Conservation (phyloP, 1,140 invertebrate species). For the Pseudomyrmex dendroicus region DNA sequence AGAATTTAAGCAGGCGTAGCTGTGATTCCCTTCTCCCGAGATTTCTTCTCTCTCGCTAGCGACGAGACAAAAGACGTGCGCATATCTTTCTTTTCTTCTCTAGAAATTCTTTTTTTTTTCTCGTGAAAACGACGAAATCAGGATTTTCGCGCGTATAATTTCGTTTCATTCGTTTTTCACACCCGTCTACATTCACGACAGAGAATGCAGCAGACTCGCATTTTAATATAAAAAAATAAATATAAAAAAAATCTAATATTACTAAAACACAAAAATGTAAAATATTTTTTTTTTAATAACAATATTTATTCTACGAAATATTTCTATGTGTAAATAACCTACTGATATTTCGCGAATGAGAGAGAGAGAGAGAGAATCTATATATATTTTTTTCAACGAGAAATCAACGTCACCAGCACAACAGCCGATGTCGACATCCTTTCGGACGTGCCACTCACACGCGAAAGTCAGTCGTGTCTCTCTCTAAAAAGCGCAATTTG, state of each 20-base stretch:
- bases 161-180: neutral
- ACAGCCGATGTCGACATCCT: slow-evolving; percentile 10
- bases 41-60: neutral
- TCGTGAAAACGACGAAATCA: slow-evolving; percentile 5
- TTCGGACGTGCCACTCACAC: neutral
- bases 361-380: neutral
- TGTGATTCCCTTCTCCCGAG: slow-evolving; percentile 15
- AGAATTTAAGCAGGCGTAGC: slow-evolving; percentile 54
- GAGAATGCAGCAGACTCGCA: neutral
- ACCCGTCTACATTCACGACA: neutral
- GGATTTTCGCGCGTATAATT: slow-evolving; percentile 26
- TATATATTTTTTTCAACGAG: slow-evolving; percentile 18
- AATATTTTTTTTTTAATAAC: neutral
- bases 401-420: slow-evolving; percentile 1
- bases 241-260: too few relatives aligned
- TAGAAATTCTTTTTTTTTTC: slow-evolving; percentile 15
- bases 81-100: neutral
- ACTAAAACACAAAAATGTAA: neutral
- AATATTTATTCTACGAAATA: too few relatives aligned
- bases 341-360: too few relatives aligned
- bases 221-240: neutral
- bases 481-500: slow-evolving; percentile 33
- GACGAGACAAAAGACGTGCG: slow-evolving; percentile 18
- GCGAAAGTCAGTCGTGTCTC: slow-evolving; percentile 25
- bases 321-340: too few relatives aligned